Evolutionary conservation across 2,113 vertebrate genomes (phyloP), one percentile per base, ranked within the genome.

Genomic region (Chamaetylas fuelleborni): DNA sequence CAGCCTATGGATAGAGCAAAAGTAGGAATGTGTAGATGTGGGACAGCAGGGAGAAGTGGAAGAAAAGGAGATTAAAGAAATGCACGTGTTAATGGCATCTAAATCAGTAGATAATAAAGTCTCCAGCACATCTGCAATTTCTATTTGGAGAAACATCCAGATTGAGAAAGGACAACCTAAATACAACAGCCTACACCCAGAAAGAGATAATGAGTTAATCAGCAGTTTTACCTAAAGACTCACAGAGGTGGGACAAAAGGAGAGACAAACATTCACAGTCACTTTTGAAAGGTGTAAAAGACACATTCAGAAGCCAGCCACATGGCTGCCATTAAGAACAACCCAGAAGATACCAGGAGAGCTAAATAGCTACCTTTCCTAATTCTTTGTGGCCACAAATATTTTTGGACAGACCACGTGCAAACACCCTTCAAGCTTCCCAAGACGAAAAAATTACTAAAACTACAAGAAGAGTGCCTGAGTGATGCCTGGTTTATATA

Each of bases 401-500:
- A 33, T 69, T 72, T 65, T 20, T 65, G 22, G 28, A 50, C 28
- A 91, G 36, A 43, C 7, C 56, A 58, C 0, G 0, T 29, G 51
- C 51, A 54, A n/a, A 33, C 25, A 57, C 26, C 60, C 14, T 22
- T 62, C 34, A 67, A 56, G 11, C 25, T 71, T 71, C 48, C 18
- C 11, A 64, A 12, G 11, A 73, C 1, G 10, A 62, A 81, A 66
- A 23, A 88, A 42, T 3, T 11, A 86, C 24, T 53, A 47, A 74
- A 57, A 47, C 34, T 8, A 43, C 0, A 0, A 15, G n/a, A 31
- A 71, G 11, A 72, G 1, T 20, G 20, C 11, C 40, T 1, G 6
- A 66, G 10, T 9, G 7, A 47, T 28, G 58, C 2, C 8, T 76
- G 16, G 8, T 43, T 61, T 57, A 45, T 28, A 40, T 33, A 40